phyloP scores from a whole-genome alignment of 2,888 invertebrate genomes.

The Drosophila flavopinicola region DNA sequence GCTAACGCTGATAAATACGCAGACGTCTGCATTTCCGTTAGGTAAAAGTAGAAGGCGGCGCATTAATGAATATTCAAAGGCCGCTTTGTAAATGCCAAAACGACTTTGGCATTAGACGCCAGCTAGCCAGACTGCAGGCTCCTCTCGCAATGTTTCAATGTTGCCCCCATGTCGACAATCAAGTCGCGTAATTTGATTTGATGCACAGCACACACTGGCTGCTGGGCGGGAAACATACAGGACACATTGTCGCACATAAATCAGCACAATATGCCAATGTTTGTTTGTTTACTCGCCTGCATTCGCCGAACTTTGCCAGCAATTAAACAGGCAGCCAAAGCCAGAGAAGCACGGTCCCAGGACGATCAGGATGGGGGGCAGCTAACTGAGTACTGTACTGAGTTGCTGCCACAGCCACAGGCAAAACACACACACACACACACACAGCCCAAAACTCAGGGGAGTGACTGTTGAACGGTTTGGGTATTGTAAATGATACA shows the following conservation, averaged over 20 bases:
- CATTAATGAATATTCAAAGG: slow-evolving; percentile 81
- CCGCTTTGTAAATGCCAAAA: slow-evolving; percentile 67
- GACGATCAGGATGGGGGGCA: slow-evolving; percentile 29
- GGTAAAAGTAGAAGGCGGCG: slow-evolving; percentile 45
- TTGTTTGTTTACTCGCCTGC: slow-evolving; percentile 81
- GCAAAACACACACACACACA: slow-evolving; percentile 19
- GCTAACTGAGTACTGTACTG: slow-evolving; percentile 17
- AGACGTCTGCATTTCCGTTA: slow-evolving; percentile 78
- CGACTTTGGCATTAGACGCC: slow-evolving; percentile 41
- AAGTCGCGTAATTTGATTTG: slow-evolving; percentile 83
- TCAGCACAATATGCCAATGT: slow-evolving; percentile 83
- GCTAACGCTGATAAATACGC: slow-evolving; percentile 61
- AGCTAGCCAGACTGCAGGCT: background rate
- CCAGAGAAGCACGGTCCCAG: slow-evolving; percentile 33
- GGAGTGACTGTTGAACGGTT: slow-evolving; percentile 19
- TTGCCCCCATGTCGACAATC: slow-evolving; percentile 69
- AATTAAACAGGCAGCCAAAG: slow-evolving; percentile 82
- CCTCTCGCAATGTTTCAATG: slow-evolving; percentile 5
- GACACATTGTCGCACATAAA: slow-evolving; percentile 80
- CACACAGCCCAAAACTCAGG: slow-evolving; percentile 22
- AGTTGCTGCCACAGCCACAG: slow-evolving; percentile 38
- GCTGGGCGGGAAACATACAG: slow-evolving; percentile 45
- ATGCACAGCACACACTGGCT: slow-evolving; percentile 45
- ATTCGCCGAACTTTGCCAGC: slow-evolving; percentile 82
- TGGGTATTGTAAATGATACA: slow-evolving; percentile 81